Evolutionary conservation across 2,113 vertebrate species (phyloP).

Genomic region (Tragelaphus imberbis): DNA sequence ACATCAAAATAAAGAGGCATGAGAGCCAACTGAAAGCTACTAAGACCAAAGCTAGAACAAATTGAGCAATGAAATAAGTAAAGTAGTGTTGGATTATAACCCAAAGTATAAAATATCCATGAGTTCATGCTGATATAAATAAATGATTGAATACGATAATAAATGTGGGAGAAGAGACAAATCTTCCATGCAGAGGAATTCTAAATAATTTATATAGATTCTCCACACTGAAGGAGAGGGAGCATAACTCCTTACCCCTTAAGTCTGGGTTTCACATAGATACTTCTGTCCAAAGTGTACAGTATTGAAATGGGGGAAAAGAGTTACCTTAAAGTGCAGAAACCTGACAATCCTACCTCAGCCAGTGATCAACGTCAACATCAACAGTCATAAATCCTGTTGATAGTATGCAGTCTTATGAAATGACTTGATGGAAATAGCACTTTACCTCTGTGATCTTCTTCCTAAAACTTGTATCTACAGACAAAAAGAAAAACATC

Average conservation of each 20-base stretch:
- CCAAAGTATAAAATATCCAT: constrained; percentile 36
- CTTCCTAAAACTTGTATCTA: not conserved
- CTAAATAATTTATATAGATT: constrained; percentile 26
- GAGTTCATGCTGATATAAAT: constrained; percentile 26
- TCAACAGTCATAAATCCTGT: not conserved
- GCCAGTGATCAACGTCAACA: not conserved
- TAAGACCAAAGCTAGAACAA: not conserved
- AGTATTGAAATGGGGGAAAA: not conserved
- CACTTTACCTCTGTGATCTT: not conserved
- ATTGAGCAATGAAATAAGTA: not conserved
- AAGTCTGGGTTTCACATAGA: not conserved
- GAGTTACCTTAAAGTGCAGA: not conserved
- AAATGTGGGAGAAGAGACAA: constrained; percentile 22
- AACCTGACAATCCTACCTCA: not conserved
- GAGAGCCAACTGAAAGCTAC: not conserved
- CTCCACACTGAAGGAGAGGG: not conserved
- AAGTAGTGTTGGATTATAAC: not conserved
- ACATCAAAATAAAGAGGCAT: not conserved
- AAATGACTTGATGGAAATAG: not conserved
- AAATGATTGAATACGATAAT: constrained; percentile 31
- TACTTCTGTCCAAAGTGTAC: not conserved
- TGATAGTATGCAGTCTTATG: not conserved
- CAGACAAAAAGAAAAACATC: not conserved
- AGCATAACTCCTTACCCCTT: not conserved
- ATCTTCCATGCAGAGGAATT: not conserved